A percentile compares a stretch with the other conserved stretches of the same genome.
phyloP scores from a whole-genome alignment of 2,888 invertebrate genomes.

The Polietes domitor region DNA sequence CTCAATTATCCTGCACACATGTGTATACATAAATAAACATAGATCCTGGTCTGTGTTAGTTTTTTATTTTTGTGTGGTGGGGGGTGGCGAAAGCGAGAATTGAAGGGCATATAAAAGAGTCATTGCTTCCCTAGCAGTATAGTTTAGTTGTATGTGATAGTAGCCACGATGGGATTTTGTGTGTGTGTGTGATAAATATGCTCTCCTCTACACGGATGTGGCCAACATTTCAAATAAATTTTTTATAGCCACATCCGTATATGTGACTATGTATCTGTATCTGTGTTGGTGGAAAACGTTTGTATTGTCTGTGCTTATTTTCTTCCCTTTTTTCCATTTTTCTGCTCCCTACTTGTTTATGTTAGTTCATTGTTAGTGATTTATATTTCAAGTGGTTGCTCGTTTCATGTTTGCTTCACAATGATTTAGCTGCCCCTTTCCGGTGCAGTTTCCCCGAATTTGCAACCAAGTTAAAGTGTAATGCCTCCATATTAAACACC shows the following conservation, averaged over 20 bases:
- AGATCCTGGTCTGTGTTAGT: no score
- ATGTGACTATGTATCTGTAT: neutral
- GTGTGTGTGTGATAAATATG: neutral
- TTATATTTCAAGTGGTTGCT: neutral
- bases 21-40: no score
- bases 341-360: neutral
- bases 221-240: neutral
- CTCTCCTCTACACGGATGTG: neutral
- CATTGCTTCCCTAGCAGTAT: neutral
- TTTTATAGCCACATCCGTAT: neutral
- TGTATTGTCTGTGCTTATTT: neutral
- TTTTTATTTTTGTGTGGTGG: no score
- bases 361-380: neutral
- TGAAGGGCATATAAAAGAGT: neutral
- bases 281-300: neutral
- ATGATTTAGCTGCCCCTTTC: neutral
- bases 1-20: no score
- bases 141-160: neutral
- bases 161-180: neutral
- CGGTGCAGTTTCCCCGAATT: neutral
- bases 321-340: neutral
- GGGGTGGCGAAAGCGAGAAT: no score
- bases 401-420: neutral
- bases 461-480: neutral
- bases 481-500: neutral